Evolutionary conservation across 2,888 invertebrate species (phyloP), one percentile per base, ranked within the genome.

Genomic region (Tenthredo mesomela): DNA sequence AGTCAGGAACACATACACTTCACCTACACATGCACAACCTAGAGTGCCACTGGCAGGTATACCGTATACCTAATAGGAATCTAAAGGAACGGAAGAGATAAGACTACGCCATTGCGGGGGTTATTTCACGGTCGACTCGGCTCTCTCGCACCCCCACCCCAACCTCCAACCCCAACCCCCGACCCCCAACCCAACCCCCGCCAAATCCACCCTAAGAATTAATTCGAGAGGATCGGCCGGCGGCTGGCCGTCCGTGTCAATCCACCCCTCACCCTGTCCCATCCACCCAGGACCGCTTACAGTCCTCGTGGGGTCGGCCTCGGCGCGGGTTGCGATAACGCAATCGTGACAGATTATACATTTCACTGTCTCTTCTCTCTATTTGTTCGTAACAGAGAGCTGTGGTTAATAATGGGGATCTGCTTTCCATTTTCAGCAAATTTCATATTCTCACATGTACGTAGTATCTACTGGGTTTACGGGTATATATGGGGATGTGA

Each of bases 111-210:
- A 89, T 89, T 92, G 91, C 86, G 89, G 88, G 87, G 92, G 93
- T 93, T 93, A 93, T 93, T 93, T 93, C 93, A 93, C 93, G 93
- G 91, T 93, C 92, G 92, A 93, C 91, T 93, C 92, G 92, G 85
- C 92, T 90, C 87, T 90, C 92, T 93, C 91, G 91, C 91, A 91
- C 92, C 89, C 91, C 89, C 88, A 86, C 84, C 82, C 84, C 87
- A 89, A 86, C 89, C 89, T 89, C 90, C 89, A 88, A 88, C 86
- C 85, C 50, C 18, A 4, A 50, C 15, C 50, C 18, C 50, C 50
- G 15, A 50, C 92, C 89, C 89, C 89, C 88, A 86, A 84, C 87
- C 89, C 87, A 33, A 88, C 89, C 89, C 86, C 86, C 87, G 84
- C 85, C 84, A 88, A 89, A 88, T 87, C 87, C 86, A 86, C 85